phyloP scores from a whole-genome alignment of 2,888 invertebrate genomes.

The Lepidocyrtinus sp. region DNA sequence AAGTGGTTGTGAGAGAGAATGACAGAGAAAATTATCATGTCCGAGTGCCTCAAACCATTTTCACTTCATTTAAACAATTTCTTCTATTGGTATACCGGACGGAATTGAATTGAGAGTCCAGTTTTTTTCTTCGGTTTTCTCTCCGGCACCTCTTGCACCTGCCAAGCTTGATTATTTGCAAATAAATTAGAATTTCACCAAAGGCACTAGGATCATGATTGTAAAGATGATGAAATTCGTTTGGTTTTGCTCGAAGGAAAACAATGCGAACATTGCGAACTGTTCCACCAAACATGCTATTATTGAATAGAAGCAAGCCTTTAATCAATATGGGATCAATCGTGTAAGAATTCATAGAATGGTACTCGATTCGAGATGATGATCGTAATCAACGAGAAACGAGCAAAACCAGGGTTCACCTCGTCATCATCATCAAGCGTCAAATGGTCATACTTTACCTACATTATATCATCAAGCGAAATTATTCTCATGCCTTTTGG shows the following conservation, averaged over 20 bases:
- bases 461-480: conserved; percentile 49
- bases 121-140: conserved; percentile 3
- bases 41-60: conserved; percentile 50
- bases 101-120: no score
- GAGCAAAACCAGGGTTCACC: neutral
- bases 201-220: conserved; percentile 25
- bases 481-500: conserved; percentile 55
- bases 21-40: conserved; percentile 32
- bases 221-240: conserved; percentile 34
- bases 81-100: neutral
- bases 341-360: no score
- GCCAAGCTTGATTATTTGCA: conserved; percentile 55
- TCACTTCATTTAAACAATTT: conserved; percentile 40
- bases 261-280: no score
- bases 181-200: conserved; percentile 49
- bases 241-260: no score
- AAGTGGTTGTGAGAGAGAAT: conserved; percentile 9
- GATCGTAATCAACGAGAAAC: neutral
- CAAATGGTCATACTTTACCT: no score
- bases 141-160: conserved; percentile 42
- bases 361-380: no score
- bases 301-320: no score
- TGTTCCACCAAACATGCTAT: no score
- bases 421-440: conserved; percentile 18
- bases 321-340: no score